These are phyloP conservation scores for Saturnia japonica DNA, from an alignment of 2,888 invertebrate genomes.

Conservation along the genomic window DNA sequence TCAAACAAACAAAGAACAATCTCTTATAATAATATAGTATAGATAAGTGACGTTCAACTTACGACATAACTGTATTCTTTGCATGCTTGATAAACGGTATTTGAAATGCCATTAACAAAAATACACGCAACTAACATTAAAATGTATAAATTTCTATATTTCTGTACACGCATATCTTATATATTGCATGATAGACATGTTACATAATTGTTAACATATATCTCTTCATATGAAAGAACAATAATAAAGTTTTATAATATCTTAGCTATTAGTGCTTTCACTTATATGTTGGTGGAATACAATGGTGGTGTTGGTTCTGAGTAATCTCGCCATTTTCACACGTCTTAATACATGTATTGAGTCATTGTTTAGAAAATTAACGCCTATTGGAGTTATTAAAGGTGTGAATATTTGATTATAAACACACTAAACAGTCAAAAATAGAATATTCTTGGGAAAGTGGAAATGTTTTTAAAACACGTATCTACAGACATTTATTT, in stretches of 20 bases:
- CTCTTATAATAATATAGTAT: too few relatives aligned
- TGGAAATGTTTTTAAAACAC: not conserved
- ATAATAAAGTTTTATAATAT: not conserved
- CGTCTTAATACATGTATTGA: constrained; percentile 15
- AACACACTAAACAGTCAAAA: not conserved
- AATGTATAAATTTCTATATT: not conserved
- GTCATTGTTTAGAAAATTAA: constrained; percentile 20
- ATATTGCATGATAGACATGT: not conserved
- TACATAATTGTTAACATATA: not conserved
- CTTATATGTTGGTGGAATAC: constrained; percentile 11
- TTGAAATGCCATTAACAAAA: not conserved
- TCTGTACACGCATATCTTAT: not conserved
- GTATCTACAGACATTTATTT: not conserved
- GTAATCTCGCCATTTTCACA: constrained; percentile 12
- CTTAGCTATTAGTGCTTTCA: not conserved
- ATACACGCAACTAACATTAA: not conserved
- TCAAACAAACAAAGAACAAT: too few relatives aligned
- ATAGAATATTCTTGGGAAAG: not conserved
- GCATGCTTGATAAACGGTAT: not conserved
- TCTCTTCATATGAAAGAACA: constrained; percentile 1
- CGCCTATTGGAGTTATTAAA: not conserved
- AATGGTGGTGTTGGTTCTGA: constrained; percentile 18
- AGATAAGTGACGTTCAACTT: too few relatives aligned
- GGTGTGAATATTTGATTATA: constrained; percentile 2
- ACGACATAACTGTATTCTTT: not conserved